Evolutionary conservation across 1,140 invertebrate species (phyloP), one percentile per base, ranked within the genome.

Genomic region (Euglossa dilemma): DNA sequence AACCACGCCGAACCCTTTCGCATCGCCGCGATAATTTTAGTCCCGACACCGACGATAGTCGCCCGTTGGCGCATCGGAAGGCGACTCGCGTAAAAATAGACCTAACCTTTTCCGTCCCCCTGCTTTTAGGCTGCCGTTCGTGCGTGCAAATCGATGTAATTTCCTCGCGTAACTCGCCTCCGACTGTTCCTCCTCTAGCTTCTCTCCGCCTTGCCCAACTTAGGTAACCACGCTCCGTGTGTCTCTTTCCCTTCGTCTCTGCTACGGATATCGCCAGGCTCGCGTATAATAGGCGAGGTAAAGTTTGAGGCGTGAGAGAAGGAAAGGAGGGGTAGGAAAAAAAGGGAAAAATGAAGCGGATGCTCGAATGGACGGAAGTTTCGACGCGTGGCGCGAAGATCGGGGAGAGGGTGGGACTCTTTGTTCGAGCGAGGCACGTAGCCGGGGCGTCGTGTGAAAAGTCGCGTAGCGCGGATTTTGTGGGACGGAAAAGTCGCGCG

Each of bases 71-170:
- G 45, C 66, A 71, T 82, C n/a, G 63, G 43, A 82, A 67, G 73
- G 72, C 52, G 63, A 67, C 56, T 43, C 77, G 67, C 56, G 45
- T 28, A 82, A 82, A 82, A 82, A 82, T 82, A 82, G 80, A 82
- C 57, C 43, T 72, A 82, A 75, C 80, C 80, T 82, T 75, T 76
- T 52, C 28, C 54, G 20, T 67, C 25, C 47, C 59, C 45, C n/a
- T 54, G 14, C 23, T 43, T 47, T 52, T 14, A 50, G 43, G 47
- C 61, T 66, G 23, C 54, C 8, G 36, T 66, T 18, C 28, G 16
- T 28, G 72, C 20, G 45, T 54, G 47, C 23, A 25, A 57, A 57
- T 12, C 45, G 50, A 79, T 56, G 66, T 45, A 78, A 70, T 71
- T 71, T 50, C 52, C 36, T 56, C 50, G 63, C 25, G 28, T 43